A percentile compares a stretch with the other conserved stretches of the same genome.
Evolutionary conservation across 2,888 invertebrate genomes (phyloP).

Genomic region (Urechis unicinctus): DNA sequence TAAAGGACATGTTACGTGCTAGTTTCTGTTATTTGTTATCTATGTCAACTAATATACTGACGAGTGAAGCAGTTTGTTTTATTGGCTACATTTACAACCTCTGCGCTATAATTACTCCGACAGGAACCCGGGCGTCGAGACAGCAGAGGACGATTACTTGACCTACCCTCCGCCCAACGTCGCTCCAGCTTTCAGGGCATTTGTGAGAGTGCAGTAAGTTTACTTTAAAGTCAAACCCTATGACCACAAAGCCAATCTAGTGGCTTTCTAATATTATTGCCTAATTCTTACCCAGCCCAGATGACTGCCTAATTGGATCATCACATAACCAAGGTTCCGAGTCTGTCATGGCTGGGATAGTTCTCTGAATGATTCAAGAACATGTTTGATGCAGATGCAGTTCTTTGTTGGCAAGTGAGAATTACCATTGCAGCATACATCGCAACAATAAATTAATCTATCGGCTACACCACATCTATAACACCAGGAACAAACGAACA

Average conservation of each 20-base stretch:
- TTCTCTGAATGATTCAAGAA: neutral
- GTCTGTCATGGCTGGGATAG: neutral
- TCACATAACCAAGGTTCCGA: neutral
- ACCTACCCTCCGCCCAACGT: constrained; percentile 24
- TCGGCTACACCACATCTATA: no score
- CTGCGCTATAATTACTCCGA: neutral
- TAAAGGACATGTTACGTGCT: no score
- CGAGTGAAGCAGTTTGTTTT: no score
- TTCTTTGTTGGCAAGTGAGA: constrained; percentile 9
- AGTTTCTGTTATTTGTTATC: no score
- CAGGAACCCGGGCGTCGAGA: constrained; percentile 35
- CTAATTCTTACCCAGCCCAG: no score
- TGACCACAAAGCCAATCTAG: neutral
- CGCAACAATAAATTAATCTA: no score
- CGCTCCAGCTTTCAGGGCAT: constrained; percentile 44
- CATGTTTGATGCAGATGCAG: constrained; percentile 8
- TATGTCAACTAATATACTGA: no score
- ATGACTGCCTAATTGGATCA: no score
- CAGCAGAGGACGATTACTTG: constrained; percentile 27
- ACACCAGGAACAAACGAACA: no score
- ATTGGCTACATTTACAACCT: no score
- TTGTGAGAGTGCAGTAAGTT: constrained; percentile 32
- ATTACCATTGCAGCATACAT: no score
- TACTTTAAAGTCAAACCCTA: neutral
- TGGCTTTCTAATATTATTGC: neutral